A percentile compares a stretch with the other conserved stretches of the same genome.
Conservation (phyloP, 1,140 invertebrate species). For the Chrysopa pallens region DNA sequence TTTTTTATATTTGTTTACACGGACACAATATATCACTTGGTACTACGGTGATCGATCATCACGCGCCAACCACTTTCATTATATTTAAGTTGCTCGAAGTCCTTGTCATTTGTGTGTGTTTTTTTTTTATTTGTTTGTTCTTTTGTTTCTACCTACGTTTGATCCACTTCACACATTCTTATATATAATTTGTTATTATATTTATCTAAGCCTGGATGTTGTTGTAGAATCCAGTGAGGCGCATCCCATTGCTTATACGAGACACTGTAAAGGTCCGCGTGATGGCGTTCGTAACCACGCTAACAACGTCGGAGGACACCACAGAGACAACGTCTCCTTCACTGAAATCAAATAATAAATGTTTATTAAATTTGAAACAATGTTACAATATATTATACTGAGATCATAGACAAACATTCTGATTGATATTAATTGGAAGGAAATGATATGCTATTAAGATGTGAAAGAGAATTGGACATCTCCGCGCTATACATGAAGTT, state of each 20-base stretch:
- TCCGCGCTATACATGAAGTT: too few species aligned
- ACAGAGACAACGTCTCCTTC: conserved; percentile 2
- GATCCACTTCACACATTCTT: too few species aligned
- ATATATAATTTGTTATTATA: too few species aligned
- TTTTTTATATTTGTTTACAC: neutral
- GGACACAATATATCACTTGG: neutral
- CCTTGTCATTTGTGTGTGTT: neutral
- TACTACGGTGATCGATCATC: neutral
- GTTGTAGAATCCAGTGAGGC: neutral
- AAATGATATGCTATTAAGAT: too few species aligned
- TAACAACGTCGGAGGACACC: neutral
- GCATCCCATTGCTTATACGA: neutral
- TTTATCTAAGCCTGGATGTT: neutral
- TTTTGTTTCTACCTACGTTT: too few species aligned
- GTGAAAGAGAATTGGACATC: too few species aligned
- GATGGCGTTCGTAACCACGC: neutral
- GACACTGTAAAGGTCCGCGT: neutral
- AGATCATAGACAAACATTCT: too few species aligned
- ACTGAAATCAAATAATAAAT: neutral
- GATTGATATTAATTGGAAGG: too few species aligned
- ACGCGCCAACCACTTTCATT: neutral
- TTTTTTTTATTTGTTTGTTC: neutral
- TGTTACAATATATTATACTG: too few species aligned
- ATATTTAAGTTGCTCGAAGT: neutral
- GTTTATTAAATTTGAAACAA: too few species aligned